phyloP scores from a whole-genome alignment of 2,888 invertebrate species.

The Oithona nana region DNA sequence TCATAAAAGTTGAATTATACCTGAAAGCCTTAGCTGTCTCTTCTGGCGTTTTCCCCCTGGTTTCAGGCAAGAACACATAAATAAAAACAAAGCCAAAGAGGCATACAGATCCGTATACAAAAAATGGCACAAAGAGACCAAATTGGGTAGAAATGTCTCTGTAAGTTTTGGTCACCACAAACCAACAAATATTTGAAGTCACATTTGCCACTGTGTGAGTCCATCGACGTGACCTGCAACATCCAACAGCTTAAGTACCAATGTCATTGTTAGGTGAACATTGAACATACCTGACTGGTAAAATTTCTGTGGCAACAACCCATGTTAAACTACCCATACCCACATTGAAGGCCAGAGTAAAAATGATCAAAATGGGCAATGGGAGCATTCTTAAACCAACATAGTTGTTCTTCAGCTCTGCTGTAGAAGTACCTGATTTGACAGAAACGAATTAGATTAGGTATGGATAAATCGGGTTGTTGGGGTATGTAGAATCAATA shows the following conservation, averaged over 20 bases:
- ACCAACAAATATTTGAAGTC: conserved; percentile 14
- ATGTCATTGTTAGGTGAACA: conserved; percentile 10
- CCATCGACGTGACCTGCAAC: conserved; percentile 2
- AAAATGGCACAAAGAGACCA: conserved; percentile 12
- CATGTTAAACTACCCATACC: conserved; percentile 11
- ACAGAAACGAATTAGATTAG: too few species aligned
- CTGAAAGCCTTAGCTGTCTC: conserved; percentile 10
- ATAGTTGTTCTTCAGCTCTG: background rate
- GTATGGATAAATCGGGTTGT: too few species aligned
- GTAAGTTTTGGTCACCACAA: conserved; percentile 16
- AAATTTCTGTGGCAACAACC: conserved; percentile 15
- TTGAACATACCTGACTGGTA: background rate
- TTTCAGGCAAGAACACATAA: conserved; percentile 14
- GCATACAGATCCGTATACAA: conserved; percentile 7
- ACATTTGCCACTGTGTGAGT: conserved; percentile 11
- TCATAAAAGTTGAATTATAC: too few species aligned
- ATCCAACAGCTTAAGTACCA: conserved; percentile 6
- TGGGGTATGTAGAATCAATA: too few species aligned
- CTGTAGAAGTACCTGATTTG: background rate
- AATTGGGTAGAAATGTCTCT: conserved; percentile 2
- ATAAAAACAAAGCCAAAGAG: conserved; percentile 15
- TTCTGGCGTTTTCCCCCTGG: conserved; percentile 13
- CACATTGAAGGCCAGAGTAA: conserved; percentile 13
- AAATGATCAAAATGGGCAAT: conserved; percentile 9
- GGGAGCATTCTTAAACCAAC: conserved; percentile 3